Conservation (phyloP, 2,113 vertebrate genomes). For the Lasiurus borealis region DNA sequence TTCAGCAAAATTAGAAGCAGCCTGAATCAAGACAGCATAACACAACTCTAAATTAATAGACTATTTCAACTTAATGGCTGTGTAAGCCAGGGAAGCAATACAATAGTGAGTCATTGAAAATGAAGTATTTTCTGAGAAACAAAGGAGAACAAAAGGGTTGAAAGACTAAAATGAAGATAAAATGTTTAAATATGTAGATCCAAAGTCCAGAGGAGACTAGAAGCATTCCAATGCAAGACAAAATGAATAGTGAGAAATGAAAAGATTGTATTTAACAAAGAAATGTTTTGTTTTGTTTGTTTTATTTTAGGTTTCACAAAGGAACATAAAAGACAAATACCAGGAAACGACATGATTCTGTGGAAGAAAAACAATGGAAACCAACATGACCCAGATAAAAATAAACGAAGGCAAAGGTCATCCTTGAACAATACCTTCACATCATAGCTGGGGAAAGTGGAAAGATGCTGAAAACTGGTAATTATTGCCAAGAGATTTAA, state of each 20-base stretch:
- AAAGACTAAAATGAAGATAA: slow-evolving; percentile 54
- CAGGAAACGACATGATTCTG: slow-evolving; percentile 46
- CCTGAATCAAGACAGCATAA: slow-evolving; percentile 48
- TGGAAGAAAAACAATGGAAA: slow-evolving; percentile 31
- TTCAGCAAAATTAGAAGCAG: slow-evolving; percentile 75
- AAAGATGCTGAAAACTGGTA: background rate
- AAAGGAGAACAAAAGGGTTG: slow-evolving; percentile 66
- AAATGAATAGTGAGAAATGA: slow-evolving; percentile 24
- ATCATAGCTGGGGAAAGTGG: background rate
- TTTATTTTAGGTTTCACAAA: slow-evolving; percentile 56
- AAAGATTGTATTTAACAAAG: slow-evolving; percentile 35
- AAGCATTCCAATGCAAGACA: slow-evolving; percentile 60
- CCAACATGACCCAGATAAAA: slow-evolving; percentile 28
- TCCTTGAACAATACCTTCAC: slow-evolving; percentile 38
- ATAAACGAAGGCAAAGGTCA: background rate
- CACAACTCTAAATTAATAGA: slow-evolving; percentile 68
- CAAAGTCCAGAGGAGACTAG: slow-evolving; percentile 5
- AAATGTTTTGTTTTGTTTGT: slow-evolving; percentile 34
- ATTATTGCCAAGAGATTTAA: slow-evolving; percentile 41
- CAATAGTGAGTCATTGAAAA: slow-evolving; percentile 67
- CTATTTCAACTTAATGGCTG: slow-evolving; percentile 48
- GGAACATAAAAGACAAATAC: slow-evolving; percentile 57
- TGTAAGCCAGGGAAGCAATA: slow-evolving; percentile 56
- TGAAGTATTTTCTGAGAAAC: background rate
- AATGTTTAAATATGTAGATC: slow-evolving; percentile 53